Evolutionary conservation across 2,797 vertebrate genomes (phyloP), one percentile per base, ranked within the genome.

Genomic region (Champsocephalus gunnari): DNA sequence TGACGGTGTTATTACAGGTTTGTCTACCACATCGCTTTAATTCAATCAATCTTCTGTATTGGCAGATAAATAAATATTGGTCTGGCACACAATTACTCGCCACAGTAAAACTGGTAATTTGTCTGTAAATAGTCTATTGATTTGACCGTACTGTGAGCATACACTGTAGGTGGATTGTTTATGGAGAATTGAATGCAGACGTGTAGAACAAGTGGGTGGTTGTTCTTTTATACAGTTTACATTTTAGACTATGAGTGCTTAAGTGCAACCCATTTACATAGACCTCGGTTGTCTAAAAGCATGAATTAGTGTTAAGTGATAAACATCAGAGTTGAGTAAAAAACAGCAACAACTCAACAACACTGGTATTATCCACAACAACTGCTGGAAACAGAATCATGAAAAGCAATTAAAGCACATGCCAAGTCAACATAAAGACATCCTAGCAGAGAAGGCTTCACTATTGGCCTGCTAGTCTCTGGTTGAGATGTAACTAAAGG

Each of bases 361-460:
- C 83, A 86, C 83, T 85, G 75, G 72, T 81, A 72, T 79, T 75
- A 76, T 77, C 87, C 53, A 75, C 50, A 88, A 83, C 50, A 83
- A 90, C 85, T 88, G 89, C 87, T 87, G 77, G 74, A 88, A 90
- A 92, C 66, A 82, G 71, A 87, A 92, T 83, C 61, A 14, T 79
- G 89, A 91, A 91, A 89, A 86, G 87, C 82, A 89, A 82, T 88
- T 88, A 85, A 80, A 89, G 78, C 83, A 87, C 79, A 89, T 92
- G 86, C 85, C 82, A 81, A 84, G 84, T 86, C 81, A 83, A 84
- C 82, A 81, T 78, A 75, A 82, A 76, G 65, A 77, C 76, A 88
- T 81, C 68, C 69, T 84, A 68, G 87, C 71, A 86, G 77, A 76
- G 79, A 79, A 76, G 62, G 65, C 59, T 77, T 62, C 74, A 80